Evolutionary conservation across 2,888 invertebrate genomes (phyloP).

Genomic region (Rambutsinella grinnellia): DNA sequence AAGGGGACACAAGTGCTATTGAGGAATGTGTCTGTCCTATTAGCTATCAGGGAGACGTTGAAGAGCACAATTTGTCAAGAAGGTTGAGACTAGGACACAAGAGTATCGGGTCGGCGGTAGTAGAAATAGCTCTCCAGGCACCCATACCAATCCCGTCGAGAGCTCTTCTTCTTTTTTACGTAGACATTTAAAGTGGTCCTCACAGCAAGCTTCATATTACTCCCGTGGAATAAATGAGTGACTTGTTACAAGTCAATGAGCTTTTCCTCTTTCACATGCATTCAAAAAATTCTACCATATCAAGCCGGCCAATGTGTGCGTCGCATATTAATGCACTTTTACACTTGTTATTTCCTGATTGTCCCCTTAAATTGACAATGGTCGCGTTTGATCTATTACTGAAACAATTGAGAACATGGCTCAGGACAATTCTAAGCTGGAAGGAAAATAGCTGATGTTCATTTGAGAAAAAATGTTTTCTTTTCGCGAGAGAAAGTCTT

Average conservation of each 20-base stretch:
- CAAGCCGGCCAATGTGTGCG: too few relatives aligned
- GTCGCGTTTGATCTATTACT: too few relatives aligned
- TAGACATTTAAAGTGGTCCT: conserved; percentile 49
- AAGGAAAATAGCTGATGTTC: too few relatives aligned
- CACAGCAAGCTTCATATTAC: conserved; percentile 4
- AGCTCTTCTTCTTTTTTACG: conserved; percentile 54
- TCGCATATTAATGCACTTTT: too few relatives aligned
- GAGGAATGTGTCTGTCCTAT: conserved; percentile 2
- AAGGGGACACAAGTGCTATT: background rate
- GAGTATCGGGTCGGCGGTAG: conserved; percentile 41
- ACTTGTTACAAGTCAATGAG: conserved; percentile 45
- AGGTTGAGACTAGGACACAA: conserved; percentile 7
- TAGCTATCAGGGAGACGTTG: conserved; percentile 34
- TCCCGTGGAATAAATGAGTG: conserved; percentile 20
- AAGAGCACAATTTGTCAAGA: conserved; percentile 33
- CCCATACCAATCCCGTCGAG: conserved; percentile 61
- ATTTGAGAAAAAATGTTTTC: too few relatives aligned
- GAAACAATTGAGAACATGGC: too few relatives aligned
- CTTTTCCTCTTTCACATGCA: background rate
- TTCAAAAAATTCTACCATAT: too few relatives aligned
- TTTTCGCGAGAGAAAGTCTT: too few relatives aligned
- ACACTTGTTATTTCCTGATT: too few relatives aligned
- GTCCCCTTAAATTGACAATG: background rate
- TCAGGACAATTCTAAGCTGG: too few relatives aligned
- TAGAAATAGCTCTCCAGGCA: conserved; percentile 66